Base-by-base conservation (phyloP, 2,888 invertebrate species). In the Eupeodes luniger region DNA sequence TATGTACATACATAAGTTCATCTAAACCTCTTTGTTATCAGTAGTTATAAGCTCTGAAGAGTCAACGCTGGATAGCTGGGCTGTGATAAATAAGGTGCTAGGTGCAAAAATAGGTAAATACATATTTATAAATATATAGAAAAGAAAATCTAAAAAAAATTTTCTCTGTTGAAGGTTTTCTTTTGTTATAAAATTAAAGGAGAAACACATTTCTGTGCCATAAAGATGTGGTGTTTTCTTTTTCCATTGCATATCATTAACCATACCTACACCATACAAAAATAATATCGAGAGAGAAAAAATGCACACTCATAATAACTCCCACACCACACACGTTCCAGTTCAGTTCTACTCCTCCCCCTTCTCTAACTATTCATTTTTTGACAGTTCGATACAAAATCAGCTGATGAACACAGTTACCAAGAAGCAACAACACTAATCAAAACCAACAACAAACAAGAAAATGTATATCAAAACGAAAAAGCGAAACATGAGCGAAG, bases 371-470 rank as follows among this genome's bases (percentile, higher is more conserved):
- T 27, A 27, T 27, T 27, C 1, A 27, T 27, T 27, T 27, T 89
- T 90, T 90, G 90, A 90, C 90, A 90, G 90, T 88, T 90, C 86
- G 77, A 90, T 90, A 89, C 80, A 80, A 89, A 91, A 91, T 90
- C 91, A 91, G 91, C 91, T 91, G 91, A 90, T 90, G 82, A 74
- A 72, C 59, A 72, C 59, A 72, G 72, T 59, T 72, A 59, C 27
- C 11, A 64, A 59, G 44, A 34, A 80, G 14, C 85, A 86, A 85
- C 81, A 81, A 86, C 84, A 81, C 72, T 47, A 70, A 49, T 53
- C 61, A 77, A 53, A 61, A 74, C 44, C 83, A 89, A 82, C 84
- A 89, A 83, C 89, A 84, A 84, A 87, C 51, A 78, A 53, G 77
- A 81, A 88, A 69, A 69, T 64, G 19, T 34, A 80, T 6, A 44